Conservation (phyloP, 2,797 vertebrate species). For the Sebastes ruberrimus region DNA sequence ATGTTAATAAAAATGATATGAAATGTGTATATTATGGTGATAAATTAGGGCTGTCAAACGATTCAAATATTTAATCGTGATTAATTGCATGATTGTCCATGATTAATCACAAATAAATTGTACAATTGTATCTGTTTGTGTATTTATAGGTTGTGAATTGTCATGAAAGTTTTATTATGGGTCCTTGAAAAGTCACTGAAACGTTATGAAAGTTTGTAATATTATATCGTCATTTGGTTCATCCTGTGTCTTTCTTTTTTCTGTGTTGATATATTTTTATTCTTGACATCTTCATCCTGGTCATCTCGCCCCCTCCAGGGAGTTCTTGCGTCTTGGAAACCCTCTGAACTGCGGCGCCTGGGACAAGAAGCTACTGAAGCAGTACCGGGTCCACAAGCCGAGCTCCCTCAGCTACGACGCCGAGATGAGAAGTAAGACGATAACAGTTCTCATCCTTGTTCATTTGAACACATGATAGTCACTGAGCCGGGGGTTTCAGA, state of each 20-base stretch:
- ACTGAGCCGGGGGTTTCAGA: background rate
- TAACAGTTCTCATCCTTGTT: background rate
- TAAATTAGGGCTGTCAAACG: background rate
- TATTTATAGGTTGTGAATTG: background rate
- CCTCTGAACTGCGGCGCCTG: conserved; percentile 98
- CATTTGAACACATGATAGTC: background rate
- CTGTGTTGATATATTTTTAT: background rate
- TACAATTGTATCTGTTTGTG: background rate
- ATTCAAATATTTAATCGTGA: too few species aligned
- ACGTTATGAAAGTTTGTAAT: too few species aligned
- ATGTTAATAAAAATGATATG: background rate
- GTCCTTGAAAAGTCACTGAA: background rate
- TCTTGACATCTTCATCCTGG: background rate
- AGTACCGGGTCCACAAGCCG: conserved; percentile 96
- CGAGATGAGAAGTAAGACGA: conserved; percentile 93
- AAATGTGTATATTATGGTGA: background rate
- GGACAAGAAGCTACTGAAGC: conserved; percentile 96
- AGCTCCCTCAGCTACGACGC: conserved; percentile 95
- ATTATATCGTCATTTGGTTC: background rate
- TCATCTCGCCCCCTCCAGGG: conserved; percentile 78
- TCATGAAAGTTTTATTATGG: background rate
- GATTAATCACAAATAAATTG: too few species aligned
- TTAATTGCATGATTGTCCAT: too few species aligned
- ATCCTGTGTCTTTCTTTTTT: background rate
- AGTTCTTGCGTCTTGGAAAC: conserved; percentile 95